These are phyloP conservation scores for Eumerus sabulonum DNA, from an alignment of 2,888 invertebrate species.

Conservation along the genomic window DNA sequence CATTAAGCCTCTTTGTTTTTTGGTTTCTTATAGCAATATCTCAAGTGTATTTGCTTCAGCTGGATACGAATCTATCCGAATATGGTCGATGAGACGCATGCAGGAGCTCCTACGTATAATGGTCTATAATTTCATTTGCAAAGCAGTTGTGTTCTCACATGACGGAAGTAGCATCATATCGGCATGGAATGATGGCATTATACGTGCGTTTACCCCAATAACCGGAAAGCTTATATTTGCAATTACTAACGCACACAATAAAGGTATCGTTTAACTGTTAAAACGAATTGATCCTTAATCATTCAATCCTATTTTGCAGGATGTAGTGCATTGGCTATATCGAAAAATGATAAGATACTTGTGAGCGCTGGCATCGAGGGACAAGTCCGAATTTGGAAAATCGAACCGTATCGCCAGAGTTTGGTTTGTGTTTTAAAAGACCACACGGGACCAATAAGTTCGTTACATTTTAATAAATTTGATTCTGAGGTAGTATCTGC, in stretches of 20 bases:
- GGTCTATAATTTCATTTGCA: slow-evolving; percentile 93
- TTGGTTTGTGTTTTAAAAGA: slow-evolving; percentile 90
- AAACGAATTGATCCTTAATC: background rate
- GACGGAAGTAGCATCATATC: slow-evolving; percentile 91
- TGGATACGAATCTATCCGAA: slow-evolving; percentile 89
- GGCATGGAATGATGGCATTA: slow-evolving; percentile 91
- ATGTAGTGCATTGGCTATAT: slow-evolving; percentile 87
- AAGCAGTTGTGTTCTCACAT: slow-evolving; percentile 86
- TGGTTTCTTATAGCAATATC: too few relatives aligned
- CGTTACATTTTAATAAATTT: slow-evolving; percentile 87
- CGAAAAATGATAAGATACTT: slow-evolving; percentile 84
- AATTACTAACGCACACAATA: slow-evolving; percentile 93
- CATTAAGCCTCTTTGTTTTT: too few relatives aligned
- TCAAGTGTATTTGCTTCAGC: slow-evolving; percentile 91
- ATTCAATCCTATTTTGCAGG: slow-evolving; percentile 70
- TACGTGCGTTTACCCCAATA: slow-evolving; percentile 90
- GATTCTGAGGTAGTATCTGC: slow-evolving; percentile 92
- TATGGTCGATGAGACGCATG: slow-evolving; percentile 89
- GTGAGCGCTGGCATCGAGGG: slow-evolving; percentile 96
- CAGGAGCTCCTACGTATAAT: slow-evolving; percentile 90
- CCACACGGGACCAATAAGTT: slow-evolving; percentile 92
- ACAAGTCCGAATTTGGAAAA: slow-evolving; percentile 91
- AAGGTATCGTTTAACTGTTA: slow-evolving; percentile 81
- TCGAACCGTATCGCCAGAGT: slow-evolving; percentile 84
- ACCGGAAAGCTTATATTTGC: slow-evolving; percentile 89